A percentile compares a stretch with the other conserved stretches of the same genome.
phyloP scores from a whole-genome alignment of 2,113 vertebrate species.

The Tyrannus savana region DNA sequence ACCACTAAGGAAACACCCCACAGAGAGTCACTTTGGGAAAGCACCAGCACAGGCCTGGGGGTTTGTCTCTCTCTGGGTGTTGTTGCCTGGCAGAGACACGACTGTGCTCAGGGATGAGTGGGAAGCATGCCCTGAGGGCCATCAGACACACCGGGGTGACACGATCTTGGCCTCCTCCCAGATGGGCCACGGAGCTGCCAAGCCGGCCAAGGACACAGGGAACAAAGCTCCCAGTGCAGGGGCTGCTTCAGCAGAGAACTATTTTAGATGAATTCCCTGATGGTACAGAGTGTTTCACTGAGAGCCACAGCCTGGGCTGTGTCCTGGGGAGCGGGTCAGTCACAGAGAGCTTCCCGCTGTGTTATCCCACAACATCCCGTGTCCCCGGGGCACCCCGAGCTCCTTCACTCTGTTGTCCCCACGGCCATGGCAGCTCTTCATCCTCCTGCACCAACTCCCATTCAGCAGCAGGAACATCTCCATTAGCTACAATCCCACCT shows the following conservation, averaged over 20 bases:
- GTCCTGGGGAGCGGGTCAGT: background rate
- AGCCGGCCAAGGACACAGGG: slow-evolving; percentile 39
- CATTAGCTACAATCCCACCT: rapidly evolving
- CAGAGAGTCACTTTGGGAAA: background rate
- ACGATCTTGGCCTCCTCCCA: slow-evolving; percentile 39
- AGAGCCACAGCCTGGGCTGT: background rate
- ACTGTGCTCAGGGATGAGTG: background rate
- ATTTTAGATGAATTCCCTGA: background rate
- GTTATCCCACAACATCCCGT: background rate
- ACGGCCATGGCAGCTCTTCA: rapidly evolving
- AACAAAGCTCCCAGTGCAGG: background rate
- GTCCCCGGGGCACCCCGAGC: background rate
- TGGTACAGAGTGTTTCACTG: background rate
- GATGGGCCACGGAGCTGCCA: background rate
- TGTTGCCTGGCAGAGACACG: background rate
- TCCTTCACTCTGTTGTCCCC: background rate
- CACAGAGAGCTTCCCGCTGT: background rate
- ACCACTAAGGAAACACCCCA: background rate
- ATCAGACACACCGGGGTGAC: background rate
- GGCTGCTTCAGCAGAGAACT: background rate
- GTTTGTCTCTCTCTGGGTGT: background rate
- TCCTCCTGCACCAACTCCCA: rapidly evolving
- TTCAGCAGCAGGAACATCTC: background rate
- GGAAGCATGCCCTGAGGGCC: background rate
- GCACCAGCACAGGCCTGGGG: background rate